Percentiles rank a stretch among this genome's conserved stretches.
Evolutionary conservation across 2,888 invertebrate species (phyloP).

Genomic region (Oligia latruncula): DNA sequence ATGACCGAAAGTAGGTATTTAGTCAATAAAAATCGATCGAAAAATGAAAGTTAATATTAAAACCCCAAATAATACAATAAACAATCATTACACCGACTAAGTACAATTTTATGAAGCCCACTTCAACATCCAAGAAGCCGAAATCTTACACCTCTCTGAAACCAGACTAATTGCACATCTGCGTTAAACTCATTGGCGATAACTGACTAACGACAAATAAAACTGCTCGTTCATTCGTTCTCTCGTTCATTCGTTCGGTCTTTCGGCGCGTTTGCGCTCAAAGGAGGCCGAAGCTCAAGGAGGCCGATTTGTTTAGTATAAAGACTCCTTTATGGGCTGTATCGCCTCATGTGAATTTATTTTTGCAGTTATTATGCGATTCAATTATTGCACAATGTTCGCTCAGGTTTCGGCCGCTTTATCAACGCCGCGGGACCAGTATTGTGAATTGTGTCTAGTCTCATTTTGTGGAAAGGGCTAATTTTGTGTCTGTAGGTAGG

Average conservation of each 20-base stretch:
- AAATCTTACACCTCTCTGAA: constrained; percentile 55
- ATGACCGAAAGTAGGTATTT: background rate
- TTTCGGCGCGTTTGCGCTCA: constrained; percentile 84
- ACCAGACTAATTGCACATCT: constrained; percentile 69
- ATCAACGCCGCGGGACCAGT: constrained; percentile 61
- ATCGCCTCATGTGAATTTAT: constrained; percentile 86
- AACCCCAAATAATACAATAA: constrained; percentile 19
- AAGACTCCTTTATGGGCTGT: constrained; percentile 86
- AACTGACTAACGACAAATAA: constrained; percentile 82
- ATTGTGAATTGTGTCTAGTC: constrained; percentile 64
- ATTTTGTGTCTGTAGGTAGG: constrained; percentile 21
- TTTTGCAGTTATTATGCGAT: constrained; percentile 87
- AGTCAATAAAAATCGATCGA: constrained; percentile 16
- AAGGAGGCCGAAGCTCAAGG: constrained; percentile 86
- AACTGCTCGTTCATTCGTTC: constrained; percentile 78
- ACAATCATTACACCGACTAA: constrained; percentile 41
- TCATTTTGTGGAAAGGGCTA: constrained; percentile 18
- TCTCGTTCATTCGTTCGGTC: constrained; percentile 74
- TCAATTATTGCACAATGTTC: constrained; percentile 87
- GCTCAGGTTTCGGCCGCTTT: constrained; percentile 79
- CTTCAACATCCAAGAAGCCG: constrained; percentile 34
- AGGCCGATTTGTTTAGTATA: constrained; percentile 89
- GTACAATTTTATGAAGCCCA: constrained; percentile 29
- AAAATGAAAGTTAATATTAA: constrained; percentile 34
- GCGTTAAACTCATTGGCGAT: constrained; percentile 74